These are phyloP conservation scores for Parnassius apollo DNA, from an alignment of 2,888 invertebrate genomes.

Conservation along the genomic window DNA sequence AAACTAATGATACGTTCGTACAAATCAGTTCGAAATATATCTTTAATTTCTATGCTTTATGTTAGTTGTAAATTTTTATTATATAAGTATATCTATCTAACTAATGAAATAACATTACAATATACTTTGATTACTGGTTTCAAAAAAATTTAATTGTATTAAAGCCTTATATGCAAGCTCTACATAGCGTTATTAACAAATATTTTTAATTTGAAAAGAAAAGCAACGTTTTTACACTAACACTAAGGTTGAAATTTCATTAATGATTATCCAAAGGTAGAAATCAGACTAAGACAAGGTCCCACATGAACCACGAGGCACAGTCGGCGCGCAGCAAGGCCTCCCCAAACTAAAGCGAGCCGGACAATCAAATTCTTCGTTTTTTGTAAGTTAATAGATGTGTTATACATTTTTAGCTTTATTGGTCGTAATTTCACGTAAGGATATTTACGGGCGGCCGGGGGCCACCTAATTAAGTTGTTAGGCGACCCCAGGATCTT, in stretches of 20 bases:
- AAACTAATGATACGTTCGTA: background rate
- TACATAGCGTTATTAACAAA: background rate
- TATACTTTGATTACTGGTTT: too few relatives aligned
- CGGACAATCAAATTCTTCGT: slow-evolving; percentile 73
- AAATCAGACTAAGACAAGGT: slow-evolving; percentile 25
- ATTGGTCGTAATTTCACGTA: slow-evolving; percentile 79
- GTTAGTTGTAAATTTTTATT: too few relatives aligned
- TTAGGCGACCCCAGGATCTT: slow-evolving; percentile 68
- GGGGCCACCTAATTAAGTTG: slow-evolving; percentile 80
- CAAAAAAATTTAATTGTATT: too few relatives aligned
- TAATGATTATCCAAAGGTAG: slow-evolving; percentile 32
- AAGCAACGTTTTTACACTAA: slow-evolving; percentile 1
- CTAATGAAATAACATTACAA: too few relatives aligned
- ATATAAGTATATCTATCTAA: too few relatives aligned
- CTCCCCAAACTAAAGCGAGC: slow-evolving; percentile 71
- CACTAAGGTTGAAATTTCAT: background rate
- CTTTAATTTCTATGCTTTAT: too few relatives aligned
- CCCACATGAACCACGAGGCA: slow-evolving; percentile 34
- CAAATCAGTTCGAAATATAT: too few relatives aligned
- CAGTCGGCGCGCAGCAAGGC: slow-evolving; percentile 60
- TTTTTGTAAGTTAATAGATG: slow-evolving; percentile 78
- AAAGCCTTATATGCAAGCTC: background rate
- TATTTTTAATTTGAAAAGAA: background rate
- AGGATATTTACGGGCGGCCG: slow-evolving; percentile 78
- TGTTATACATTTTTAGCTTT: slow-evolving; percentile 80